Conservation (phyloP, 2,888 invertebrate genomes). For the Caradrina clavipalpis region DNA sequence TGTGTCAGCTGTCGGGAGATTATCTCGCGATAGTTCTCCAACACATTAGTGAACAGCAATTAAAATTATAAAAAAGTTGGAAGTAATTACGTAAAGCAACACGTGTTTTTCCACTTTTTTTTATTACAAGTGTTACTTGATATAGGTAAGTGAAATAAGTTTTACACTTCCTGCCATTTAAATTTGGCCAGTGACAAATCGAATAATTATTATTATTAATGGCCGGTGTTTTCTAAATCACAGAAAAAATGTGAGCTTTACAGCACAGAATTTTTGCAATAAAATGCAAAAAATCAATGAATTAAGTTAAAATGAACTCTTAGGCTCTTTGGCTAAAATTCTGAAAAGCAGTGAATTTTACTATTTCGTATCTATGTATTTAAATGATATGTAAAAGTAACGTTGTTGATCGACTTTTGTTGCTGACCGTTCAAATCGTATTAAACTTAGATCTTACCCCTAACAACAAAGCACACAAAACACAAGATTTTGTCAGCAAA, state of each 20-base stretch:
- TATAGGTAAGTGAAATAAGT: constrained; percentile 4
- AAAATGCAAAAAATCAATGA: too few relatives aligned
- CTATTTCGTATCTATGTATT: too few relatives aligned
- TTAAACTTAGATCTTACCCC: not conserved
- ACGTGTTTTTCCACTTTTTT: constrained; percentile 31
- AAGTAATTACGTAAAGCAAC: constrained; percentile 35
- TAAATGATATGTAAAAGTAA: too few relatives aligned
- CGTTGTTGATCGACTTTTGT: too few relatives aligned
- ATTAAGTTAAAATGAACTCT: too few relatives aligned
- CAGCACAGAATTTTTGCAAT: too few relatives aligned
- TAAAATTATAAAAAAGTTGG: constrained; percentile 47
- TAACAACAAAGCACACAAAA: not conserved
- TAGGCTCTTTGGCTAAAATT: too few relatives aligned
- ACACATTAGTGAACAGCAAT: constrained; percentile 42
- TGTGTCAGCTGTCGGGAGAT: constrained; percentile 45
- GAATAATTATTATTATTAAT: not conserved
- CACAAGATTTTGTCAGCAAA: not conserved
- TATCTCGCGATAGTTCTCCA: constrained; percentile 43
- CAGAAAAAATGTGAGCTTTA: not conserved
- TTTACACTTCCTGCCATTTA: not conserved
- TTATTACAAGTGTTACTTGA: not conserved
- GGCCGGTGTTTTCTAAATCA: too few relatives aligned
- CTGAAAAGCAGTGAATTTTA: too few relatives aligned
- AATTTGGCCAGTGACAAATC: not conserved
- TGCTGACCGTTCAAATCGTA: not conserved